Evolutionary conservation across 1,140 invertebrate species (phyloP).

Genomic region (Delia radicum): DNA sequence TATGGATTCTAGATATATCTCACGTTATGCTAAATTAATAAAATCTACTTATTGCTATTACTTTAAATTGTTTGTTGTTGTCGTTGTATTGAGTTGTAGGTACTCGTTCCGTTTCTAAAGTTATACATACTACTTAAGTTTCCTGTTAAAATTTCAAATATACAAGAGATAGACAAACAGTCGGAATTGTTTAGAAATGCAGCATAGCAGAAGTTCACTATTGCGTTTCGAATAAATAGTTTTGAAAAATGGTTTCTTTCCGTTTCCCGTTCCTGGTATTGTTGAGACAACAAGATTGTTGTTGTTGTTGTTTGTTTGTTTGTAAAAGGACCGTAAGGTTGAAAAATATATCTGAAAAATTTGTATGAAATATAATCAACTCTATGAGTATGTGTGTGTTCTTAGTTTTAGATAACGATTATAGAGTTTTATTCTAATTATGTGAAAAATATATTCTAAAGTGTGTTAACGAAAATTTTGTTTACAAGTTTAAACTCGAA

Average conservation of each 20-base stretch:
- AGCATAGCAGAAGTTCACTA: background rate
- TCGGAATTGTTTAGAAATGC: background rate
- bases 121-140: background rate
- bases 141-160: background rate
- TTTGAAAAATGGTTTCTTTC: conserved; percentile 14
- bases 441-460: background rate
- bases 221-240: conserved; percentile 9
- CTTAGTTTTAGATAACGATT: background rate
- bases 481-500: no score
- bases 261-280: background rate
- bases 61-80: background rate
- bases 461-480: no score
- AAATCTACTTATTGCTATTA: no score
- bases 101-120: background rate
- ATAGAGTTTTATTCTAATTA: background rate
- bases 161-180: background rate
- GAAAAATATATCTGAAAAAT: background rate
- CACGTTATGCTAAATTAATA: no score
- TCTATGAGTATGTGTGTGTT: background rate
- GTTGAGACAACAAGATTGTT: conserved; percentile 8
- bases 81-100: background rate
- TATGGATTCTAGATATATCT: no score
- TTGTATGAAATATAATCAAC: background rate
- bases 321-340: background rate
- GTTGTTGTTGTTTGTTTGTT: background rate